phyloP scores from a whole-genome alignment of 2,888 invertebrate species.

The Cinara cedri region DNA sequence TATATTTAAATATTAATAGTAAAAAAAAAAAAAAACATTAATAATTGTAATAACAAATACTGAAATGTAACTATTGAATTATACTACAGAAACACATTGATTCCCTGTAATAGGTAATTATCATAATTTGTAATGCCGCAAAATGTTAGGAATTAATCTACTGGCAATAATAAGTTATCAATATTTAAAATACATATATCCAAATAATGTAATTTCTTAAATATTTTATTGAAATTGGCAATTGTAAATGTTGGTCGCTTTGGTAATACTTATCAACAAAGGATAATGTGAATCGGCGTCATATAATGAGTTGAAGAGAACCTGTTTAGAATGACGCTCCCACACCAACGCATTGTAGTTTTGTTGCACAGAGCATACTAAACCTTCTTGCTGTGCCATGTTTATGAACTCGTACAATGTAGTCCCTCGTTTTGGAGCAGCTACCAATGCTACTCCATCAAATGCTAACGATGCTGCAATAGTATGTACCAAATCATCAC shows the following conservation, averaged over 20 bases:
- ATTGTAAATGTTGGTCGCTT: conserved; percentile 61
- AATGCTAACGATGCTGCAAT: conserved; percentile 70
- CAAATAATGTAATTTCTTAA: neutral
- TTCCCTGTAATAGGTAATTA: conserved; percentile 10
- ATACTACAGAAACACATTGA: conserved; percentile 13
- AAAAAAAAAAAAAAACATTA: neutral
- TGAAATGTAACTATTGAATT: conserved; percentile 30
- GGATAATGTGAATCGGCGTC: conserved; percentile 77
- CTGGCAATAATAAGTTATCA: neutral
- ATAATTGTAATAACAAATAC: conserved; percentile 19
- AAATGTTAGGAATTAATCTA: neutral
- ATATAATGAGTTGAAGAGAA: conserved; percentile 69
- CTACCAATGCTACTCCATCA: conserved; percentile 73
- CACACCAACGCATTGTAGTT: conserved; percentile 73
- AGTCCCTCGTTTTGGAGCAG: conserved; percentile 77
- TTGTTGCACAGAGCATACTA: conserved; percentile 67
- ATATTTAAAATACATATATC: neutral
- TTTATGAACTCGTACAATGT: conserved; percentile 74
- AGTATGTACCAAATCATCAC: conserved; percentile 72
- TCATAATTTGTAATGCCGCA: neutral
- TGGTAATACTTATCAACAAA: conserved; percentile 70
- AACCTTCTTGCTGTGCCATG: conserved; percentile 69
- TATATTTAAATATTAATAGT: conserved; percentile 23
- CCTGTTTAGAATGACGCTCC: conserved; percentile 71
- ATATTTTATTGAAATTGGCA: conserved; percentile 46